A percentile compares a stretch with the other conserved stretches of the same genome.
Conservation (phyloP, 2,797 vertebrate species). For the Takifugu rubripes region DNA sequence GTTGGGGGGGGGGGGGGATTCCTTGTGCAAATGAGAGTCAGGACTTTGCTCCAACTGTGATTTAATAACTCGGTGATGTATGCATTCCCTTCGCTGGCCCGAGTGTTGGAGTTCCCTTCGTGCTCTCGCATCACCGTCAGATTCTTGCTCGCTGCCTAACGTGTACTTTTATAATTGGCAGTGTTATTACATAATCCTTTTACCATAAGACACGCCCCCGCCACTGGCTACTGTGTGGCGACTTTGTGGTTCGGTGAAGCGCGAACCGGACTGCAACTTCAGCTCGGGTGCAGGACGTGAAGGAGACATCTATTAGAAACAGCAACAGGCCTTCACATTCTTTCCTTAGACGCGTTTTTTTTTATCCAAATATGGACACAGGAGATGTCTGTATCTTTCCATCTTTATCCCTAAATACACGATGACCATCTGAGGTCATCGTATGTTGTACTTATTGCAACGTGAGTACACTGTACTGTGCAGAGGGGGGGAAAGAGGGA, state of each 20-base stretch:
- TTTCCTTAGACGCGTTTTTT: no score
- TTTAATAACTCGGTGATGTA: constrained; percentile 34
- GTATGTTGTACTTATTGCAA: not conserved
- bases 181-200: not conserved
- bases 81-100: constrained; percentile 17
- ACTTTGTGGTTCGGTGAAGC: not conserved
- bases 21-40: constrained; percentile 45
- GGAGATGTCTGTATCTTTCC: not conserved
- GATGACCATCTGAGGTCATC: not conserved
- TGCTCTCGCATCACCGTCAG: constrained; percentile 3
- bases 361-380: not conserved
- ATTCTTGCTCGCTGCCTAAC: not conserved
- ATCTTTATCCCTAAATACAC: no score
- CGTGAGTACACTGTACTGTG: not conserved
- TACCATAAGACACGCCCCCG: no score
- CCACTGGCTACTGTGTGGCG: no score
- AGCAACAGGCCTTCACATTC: not conserved
- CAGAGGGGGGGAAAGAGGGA: not conserved
- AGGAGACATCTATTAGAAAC: not conserved
- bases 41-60: constrained; percentile 47
- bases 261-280: not conserved
- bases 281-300: not conserved
- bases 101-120: constrained; percentile 9
- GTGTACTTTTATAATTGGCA: not conserved
- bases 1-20: constrained; percentile 35